phyloP scores from a whole-genome alignment of 2,797 vertebrate genomes.

The Gambusia yucatana region DNA sequence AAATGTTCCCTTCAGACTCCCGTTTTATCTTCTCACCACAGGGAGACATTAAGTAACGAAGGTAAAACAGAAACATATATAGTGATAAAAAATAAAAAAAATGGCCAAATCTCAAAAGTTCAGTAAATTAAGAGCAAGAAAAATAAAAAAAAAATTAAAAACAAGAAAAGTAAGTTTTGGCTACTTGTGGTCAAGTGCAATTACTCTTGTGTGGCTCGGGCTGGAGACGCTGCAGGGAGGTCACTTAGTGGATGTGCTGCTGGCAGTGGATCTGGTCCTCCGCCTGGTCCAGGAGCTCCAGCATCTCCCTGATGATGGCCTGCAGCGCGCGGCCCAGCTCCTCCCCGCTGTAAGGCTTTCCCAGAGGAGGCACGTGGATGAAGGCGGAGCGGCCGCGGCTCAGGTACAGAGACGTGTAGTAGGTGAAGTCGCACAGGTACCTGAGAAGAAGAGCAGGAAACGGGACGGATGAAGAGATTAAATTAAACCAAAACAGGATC shows the following conservation, averaged over 20 bases:
- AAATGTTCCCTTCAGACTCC: conserved; percentile 24
- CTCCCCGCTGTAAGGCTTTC: conserved; percentile 87
- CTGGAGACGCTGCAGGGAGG: conserved; percentile 64
- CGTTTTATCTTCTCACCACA: conserved; percentile 16
- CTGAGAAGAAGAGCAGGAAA: conserved; percentile 61
- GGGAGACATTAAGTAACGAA: conserved; percentile 23
- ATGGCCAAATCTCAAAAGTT: conserved; percentile 12
- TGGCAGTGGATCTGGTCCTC: conserved; percentile 83
- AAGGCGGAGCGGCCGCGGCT: conserved; percentile 90
- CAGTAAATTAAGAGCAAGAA: conserved; percentile 27
- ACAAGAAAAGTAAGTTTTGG: conserved; percentile 43
- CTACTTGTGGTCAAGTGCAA: conserved; percentile 77
- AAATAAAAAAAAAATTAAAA: neutral
- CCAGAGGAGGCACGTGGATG: conserved; percentile 90
- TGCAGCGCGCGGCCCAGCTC: conserved; percentile 89
- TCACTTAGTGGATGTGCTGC: conserved; percentile 79
- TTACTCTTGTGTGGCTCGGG: conserved; percentile 58
- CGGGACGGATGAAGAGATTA: neutral
- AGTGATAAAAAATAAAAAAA: conserved; percentile 3
- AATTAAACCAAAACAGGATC: neutral
- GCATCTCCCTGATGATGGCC: conserved; percentile 88
- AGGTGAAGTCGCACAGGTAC: conserved; percentile 95
- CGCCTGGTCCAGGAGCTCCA: conserved; percentile 82
- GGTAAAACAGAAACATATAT: conserved; percentile 25
- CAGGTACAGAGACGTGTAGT: conserved; percentile 93